These are phyloP conservation scores for Sinonovacula constricta DNA, from an alignment of 1,140 invertebrate genomes.

Conservation along the genomic window DNA sequence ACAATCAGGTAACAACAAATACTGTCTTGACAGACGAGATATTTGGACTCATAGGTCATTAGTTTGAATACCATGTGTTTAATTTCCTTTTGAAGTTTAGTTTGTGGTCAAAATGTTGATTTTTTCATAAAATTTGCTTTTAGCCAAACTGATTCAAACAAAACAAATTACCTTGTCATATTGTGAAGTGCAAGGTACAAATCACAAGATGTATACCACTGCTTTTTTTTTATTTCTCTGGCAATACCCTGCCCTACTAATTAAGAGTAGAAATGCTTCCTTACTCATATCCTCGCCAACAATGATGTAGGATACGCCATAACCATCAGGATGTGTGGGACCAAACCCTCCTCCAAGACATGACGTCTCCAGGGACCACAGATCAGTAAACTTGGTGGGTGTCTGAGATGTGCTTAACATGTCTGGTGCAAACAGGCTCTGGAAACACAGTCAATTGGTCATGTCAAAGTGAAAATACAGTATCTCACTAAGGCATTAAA, in stretches of 20 bases:
- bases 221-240: neutral
- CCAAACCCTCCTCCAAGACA: conserved; percentile 61
- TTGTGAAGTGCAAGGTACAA: neutral
- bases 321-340: conserved; percentile 92
- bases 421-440: neutral
- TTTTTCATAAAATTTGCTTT: too few species aligned
- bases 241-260: neutral
- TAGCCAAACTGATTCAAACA: too few species aligned
- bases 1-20: too few species aligned
- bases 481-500: too few species aligned
- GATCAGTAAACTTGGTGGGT: conserved; percentile 56
- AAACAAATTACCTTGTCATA: too few species aligned
- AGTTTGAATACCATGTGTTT: too few species aligned
- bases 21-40: too few species aligned
- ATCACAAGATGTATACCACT: neutral
- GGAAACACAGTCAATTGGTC: too few species aligned
- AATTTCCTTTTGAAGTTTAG: too few species aligned
- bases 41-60: too few species aligned
- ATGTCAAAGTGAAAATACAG: too few species aligned
- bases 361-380: conserved; percentile 55
- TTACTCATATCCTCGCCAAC: conserved; percentile 91
- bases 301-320: conserved; percentile 98
- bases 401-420: conserved; percentile 68
- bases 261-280: conserved; percentile 15
- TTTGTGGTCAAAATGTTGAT: too few species aligned